These are phyloP conservation scores for Hyaena hyaena DNA, from an alignment of 2,113 vertebrate species.

Conservation along the genomic window DNA sequence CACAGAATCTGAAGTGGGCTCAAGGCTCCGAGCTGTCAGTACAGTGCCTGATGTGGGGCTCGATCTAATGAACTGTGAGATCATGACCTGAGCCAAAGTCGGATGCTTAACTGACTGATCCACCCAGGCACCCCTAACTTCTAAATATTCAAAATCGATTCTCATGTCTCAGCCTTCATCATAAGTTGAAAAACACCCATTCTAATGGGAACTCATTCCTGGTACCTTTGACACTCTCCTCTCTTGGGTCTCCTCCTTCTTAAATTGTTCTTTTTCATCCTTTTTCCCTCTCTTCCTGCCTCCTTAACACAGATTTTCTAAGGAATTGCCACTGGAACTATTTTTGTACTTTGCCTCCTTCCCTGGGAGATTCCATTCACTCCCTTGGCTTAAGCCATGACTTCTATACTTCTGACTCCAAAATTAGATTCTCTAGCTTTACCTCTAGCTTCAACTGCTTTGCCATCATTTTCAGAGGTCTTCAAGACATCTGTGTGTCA, in stretches of 20 bases:
- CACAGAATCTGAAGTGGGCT: too few species aligned
- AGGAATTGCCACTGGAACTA: neutral
- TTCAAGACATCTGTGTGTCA: neutral
- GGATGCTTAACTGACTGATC: too few species aligned
- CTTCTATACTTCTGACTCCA: neutral
- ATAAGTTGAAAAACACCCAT: neutral
- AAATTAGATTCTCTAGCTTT: neutral
- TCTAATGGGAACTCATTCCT: neutral
- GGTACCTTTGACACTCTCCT: neutral
- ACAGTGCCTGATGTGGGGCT: too few species aligned
- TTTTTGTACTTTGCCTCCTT: neutral
- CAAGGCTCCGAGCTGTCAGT: too few species aligned
- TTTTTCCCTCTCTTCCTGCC: neutral
- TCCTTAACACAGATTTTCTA: neutral
- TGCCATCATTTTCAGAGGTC: neutral
- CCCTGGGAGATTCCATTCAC: neutral
- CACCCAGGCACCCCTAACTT: neutral
- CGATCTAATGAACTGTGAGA: too few species aligned
- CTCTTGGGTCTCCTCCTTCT: neutral
- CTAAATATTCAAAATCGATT: neutral
- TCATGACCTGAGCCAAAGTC: too few species aligned
- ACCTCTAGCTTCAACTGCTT: neutral
- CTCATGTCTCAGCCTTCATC: neutral
- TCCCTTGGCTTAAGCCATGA: neutral
- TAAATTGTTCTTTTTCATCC: neutral